Conservation (phyloP, 2,113 vertebrate genomes). For the Gobio gobio region DNA sequence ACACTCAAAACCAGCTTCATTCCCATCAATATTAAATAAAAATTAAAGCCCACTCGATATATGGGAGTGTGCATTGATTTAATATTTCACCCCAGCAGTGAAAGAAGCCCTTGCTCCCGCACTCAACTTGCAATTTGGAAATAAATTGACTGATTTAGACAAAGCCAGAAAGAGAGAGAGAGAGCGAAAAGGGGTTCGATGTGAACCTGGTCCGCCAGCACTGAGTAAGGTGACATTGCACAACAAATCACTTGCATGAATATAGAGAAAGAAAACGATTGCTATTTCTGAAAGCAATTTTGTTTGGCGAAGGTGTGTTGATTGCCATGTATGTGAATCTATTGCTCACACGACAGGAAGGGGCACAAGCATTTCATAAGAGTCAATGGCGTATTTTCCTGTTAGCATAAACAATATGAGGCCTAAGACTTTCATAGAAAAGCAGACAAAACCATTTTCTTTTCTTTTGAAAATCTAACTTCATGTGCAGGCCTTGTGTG, state of each 20-base stretch:
- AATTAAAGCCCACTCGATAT: slow-evolving; percentile 80
- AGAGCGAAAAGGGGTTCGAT: slow-evolving; percentile 59
- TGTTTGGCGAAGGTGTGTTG: slow-evolving; percentile 77
- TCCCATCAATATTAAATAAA: slow-evolving; percentile 78
- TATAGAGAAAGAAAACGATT: slow-evolving; percentile 82
- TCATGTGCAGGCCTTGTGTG: slow-evolving; percentile 47
- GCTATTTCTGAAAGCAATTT: slow-evolving; percentile 84
- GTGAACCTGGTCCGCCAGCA: slow-evolving; percentile 73
- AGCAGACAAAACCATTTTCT: slow-evolving; percentile 69
- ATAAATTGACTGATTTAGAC: slow-evolving; percentile 86
- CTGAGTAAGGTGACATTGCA: slow-evolving; percentile 83
- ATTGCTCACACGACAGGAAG: slow-evolving; percentile 72
- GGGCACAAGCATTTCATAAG: slow-evolving; percentile 72
- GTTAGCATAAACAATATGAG: slow-evolving; percentile 78
- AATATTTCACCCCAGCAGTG: slow-evolving; percentile 75
- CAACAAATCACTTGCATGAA: slow-evolving; percentile 84
- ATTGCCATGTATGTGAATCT: slow-evolving; percentile 81
- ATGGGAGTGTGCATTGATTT: slow-evolving; percentile 79
- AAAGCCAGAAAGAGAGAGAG: slow-evolving; percentile 66
- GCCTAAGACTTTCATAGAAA: slow-evolving; percentile 74
- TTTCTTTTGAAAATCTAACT: slow-evolving; percentile 47
- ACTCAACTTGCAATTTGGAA: slow-evolving; percentile 85
- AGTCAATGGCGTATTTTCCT: slow-evolving; percentile 78
- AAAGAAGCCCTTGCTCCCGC: slow-evolving; percentile 75
- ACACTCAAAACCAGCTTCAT: slow-evolving; percentile 75